These are phyloP conservation scores for Anas platyrhynchos DNA, from an alignment of 2,113 vertebrate species.

Conservation along the genomic window DNA sequence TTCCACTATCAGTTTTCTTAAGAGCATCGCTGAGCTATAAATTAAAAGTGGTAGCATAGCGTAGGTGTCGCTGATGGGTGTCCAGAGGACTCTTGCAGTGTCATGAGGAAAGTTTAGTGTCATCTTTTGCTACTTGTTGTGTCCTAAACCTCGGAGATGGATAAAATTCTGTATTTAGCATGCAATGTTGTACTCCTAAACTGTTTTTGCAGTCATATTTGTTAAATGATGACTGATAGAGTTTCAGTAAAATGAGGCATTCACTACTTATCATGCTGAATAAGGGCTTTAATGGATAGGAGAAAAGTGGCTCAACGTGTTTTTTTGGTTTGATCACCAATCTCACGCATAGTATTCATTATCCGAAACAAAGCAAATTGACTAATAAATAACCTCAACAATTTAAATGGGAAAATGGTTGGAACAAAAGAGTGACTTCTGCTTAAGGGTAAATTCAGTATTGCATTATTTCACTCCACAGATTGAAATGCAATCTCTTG, in stretches of 20 bases:
- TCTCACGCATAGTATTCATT: neutral
- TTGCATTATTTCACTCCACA: neutral
- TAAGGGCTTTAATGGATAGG: neutral
- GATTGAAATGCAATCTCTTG: neutral
- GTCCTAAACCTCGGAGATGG: neutral
- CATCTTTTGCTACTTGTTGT: neutral
- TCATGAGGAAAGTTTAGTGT: neutral
- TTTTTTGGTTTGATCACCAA: neutral
- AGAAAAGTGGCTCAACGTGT: neutral
- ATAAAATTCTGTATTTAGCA: neutral
- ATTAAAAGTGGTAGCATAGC: neutral
- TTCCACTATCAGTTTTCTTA: neutral
- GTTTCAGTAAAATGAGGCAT: neutral
- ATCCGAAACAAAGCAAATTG: neutral
- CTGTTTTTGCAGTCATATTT: neutral
- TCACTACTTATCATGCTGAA: neutral
- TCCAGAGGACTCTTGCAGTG: neutral
- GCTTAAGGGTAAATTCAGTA: neutral
- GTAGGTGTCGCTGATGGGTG: neutral
- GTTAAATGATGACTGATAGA: neutral
- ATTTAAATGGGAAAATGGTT: neutral
- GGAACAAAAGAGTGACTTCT: neutral
- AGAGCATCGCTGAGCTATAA: neutral
- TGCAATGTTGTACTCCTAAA: neutral
- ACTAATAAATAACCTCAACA: neutral